Percentiles rank a stretch among this genome's conserved stretches.
phyloP scores from a whole-genome alignment of 2,888 invertebrate genomes.

The Serrognathus titanus region DNA sequence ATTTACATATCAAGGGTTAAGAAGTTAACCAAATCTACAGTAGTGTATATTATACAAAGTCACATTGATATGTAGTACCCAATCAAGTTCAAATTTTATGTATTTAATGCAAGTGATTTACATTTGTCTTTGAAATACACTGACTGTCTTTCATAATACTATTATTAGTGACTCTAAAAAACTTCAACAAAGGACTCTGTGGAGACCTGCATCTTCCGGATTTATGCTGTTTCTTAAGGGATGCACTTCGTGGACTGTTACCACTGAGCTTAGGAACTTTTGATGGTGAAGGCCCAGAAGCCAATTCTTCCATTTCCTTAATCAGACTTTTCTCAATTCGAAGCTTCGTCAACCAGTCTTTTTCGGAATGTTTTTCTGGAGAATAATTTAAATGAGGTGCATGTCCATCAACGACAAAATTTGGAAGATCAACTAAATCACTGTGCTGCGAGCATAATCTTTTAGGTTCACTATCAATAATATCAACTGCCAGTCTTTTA shows the following conservation, averaged over 20 bases:
- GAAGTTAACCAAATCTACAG: no score
- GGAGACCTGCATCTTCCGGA: constrained; percentile 8
- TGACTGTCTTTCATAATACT: constrained; percentile 17
- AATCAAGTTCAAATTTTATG: no score
- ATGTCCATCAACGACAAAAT: constrained; percentile 71
- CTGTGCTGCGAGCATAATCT: not conserved
- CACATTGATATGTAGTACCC: no score
- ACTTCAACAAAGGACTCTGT: constrained; percentile 28
- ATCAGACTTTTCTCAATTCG: constrained; percentile 53
- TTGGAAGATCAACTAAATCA: constrained; percentile 61
- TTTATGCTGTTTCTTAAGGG: constrained; percentile 10
- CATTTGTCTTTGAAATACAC: constrained; percentile 10
- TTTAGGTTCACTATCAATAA: constrained; percentile 4
- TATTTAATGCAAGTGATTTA: not conserved
- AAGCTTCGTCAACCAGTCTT: constrained; percentile 71
- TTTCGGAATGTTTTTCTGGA: constrained; percentile 63
- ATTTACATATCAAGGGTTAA: no score
- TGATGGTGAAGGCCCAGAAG: constrained; percentile 30
- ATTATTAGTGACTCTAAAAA: constrained; percentile 29
- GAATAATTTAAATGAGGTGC: constrained; percentile 75
- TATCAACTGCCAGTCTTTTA: constrained; percentile 2
- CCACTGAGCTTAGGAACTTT: constrained; percentile 30
- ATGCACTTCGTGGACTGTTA: constrained; percentile 12
- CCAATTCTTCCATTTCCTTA: constrained; percentile 34
- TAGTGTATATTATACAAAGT: no score